Percentiles rank a stretch among this genome's conserved stretches.
Conservation (phyloP, 2,113 vertebrate species). For the Entelurus aequoreus region DNA sequence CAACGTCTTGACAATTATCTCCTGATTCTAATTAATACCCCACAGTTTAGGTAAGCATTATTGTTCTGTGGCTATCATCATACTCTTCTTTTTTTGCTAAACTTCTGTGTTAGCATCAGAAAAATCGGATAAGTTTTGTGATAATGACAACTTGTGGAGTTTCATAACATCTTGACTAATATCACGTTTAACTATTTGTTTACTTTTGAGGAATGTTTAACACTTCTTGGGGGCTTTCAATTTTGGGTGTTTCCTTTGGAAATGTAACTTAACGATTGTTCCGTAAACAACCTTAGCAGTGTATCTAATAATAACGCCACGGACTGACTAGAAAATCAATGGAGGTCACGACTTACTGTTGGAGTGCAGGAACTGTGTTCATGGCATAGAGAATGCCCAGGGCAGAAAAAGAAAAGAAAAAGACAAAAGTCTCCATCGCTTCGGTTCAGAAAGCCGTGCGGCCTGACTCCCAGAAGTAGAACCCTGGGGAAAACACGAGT, state of each 20-base stretch:
- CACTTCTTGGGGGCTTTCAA: not conserved
- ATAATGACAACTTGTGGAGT: too few species aligned
- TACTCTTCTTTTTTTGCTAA: too few species aligned
- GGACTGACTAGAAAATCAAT: not conserved
- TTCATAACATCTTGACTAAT: too few species aligned
- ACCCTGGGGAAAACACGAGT: slow-evolving; percentile 20
- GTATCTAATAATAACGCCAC: not conserved
- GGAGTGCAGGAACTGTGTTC: slow-evolving; percentile 67
- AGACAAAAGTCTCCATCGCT: slow-evolving; percentile 63
- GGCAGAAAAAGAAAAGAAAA: slow-evolving; percentile 77
- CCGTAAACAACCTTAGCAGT: not conserved
- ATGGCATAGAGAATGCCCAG: slow-evolving; percentile 75
- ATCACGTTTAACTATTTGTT: not conserved
- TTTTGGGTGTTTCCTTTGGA: not conserved
- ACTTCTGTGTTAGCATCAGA: too few species aligned
- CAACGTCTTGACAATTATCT: too few species aligned
- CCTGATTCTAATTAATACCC: too few species aligned
- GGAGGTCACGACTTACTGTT: slow-evolving; percentile 75
- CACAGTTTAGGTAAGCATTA: too few species aligned
- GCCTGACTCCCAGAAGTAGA: slow-evolving; percentile 3
- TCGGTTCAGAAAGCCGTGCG: slow-evolving; percentile 13
- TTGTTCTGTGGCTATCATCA: too few species aligned
- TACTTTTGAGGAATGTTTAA: not conserved
- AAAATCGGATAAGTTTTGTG: too few species aligned
- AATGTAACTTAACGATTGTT: not conserved